These are phyloP conservation scores for Anarhynchus alexandrinus DNA, from an alignment of 2,113 vertebrate species.

Conservation along the genomic window DNA sequence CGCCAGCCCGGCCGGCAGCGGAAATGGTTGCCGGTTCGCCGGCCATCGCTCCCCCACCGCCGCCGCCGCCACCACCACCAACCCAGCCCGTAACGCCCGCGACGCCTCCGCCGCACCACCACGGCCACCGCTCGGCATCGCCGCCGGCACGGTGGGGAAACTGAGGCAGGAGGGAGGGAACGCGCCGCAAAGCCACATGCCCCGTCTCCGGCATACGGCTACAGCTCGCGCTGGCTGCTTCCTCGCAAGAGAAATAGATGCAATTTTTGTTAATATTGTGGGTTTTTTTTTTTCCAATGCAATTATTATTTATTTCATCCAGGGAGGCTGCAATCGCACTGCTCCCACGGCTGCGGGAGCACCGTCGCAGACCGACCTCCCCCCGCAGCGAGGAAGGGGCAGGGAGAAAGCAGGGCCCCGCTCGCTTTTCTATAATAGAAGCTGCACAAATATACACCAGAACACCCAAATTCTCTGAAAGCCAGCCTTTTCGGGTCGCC, in stretches of 20 bases:
- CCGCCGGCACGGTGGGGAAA: background rate
- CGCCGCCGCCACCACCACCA: background rate
- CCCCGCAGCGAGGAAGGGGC: background rate
- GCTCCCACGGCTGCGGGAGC: background rate
- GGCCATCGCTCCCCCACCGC: background rate
- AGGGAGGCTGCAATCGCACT: fast-evolving
- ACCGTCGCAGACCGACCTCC: fast-evolving
- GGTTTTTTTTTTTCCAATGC: background rate
- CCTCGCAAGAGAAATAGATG: background rate
- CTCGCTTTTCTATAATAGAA: background rate
- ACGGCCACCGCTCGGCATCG: fast-evolving
- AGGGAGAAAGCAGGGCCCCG: background rate
- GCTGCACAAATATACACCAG: background rate
- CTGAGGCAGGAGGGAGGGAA: background rate
- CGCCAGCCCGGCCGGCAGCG: background rate
- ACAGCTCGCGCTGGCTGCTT: background rate
- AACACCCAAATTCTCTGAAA: background rate
- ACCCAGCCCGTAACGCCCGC: background rate
- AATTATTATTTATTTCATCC: background rate
- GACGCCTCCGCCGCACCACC: background rate
- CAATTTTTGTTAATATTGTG: too few relatives aligned
- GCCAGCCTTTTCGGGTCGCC: too few relatives aligned
- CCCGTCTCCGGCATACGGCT: fast-evolving
- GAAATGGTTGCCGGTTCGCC: background rate
- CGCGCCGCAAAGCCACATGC: background rate